These are phyloP conservation scores for Brachionus rubens DNA, from an alignment of 1,140 invertebrate genomes.

Conservation along the genomic window DNA sequence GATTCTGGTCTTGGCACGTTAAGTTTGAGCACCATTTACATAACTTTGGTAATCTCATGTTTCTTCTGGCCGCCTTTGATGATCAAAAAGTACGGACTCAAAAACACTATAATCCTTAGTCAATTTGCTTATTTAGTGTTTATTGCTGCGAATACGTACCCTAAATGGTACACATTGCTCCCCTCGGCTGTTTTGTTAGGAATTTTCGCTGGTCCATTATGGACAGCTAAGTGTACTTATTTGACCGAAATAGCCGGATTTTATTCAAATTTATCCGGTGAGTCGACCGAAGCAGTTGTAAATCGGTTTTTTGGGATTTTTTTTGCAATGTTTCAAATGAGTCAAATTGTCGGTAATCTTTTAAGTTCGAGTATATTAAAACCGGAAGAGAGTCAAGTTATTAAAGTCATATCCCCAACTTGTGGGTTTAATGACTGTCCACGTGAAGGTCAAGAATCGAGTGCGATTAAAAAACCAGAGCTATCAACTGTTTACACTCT, in stretches of 20 bases:
- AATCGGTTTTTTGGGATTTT: conserved; percentile 95
- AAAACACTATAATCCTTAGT: conserved; percentile 85
- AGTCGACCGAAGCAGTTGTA: conserved; percentile 81
- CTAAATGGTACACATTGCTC: conserved; percentile 64
- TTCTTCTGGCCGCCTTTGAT: conserved; percentile 78
- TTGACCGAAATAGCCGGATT: conserved; percentile 85
- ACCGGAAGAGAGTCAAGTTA: conserved; percentile 41
- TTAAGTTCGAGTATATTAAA: conserved; percentile 84
- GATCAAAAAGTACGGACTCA: conserved; percentile 82
- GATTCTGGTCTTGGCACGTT: conserved; percentile 22
- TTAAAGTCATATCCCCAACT: neutral
- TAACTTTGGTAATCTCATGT: conserved; percentile 81
- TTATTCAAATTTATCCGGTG: conserved; percentile 59
- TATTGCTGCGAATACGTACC: conserved; percentile 86
- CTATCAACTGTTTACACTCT: neutral
- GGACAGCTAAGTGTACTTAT: conserved; percentile 92
- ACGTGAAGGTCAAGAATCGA: neutral
- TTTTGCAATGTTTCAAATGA: conserved; percentile 89
- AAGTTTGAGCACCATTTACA: conserved; percentile 78
- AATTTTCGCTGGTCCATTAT: conserved; percentile 86
- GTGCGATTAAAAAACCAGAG: neutral
- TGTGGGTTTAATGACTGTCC: conserved; percentile 30
- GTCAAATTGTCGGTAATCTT: conserved; percentile 75
- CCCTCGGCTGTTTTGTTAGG: conserved; percentile 76
- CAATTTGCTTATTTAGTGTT: conserved; percentile 89